Percentiles rank a stretch among this genome's conserved stretches.
Evolutionary conservation across 2,113 vertebrate species (phyloP).

Genomic region (Galbula dea): DNA sequence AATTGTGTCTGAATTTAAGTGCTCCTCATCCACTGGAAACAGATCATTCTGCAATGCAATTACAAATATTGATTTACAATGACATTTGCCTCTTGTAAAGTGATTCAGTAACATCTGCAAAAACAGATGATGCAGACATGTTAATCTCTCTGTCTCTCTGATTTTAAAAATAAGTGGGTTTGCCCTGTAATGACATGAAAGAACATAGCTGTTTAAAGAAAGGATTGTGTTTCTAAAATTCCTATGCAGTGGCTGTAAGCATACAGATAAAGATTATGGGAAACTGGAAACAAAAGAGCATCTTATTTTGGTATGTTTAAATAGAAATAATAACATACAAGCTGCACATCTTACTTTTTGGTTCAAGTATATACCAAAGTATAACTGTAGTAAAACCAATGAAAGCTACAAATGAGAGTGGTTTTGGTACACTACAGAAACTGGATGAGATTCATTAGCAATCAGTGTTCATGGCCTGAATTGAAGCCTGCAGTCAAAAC

Average conservation of each 20-base stretch:
- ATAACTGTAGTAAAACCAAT: neutral
- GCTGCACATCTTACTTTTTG: neutral
- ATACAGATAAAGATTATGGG: neutral
- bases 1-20: conserved; percentile 13
- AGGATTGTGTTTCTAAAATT: neutral
- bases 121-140: conserved; percentile 16
- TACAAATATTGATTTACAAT: conserved; percentile 47
- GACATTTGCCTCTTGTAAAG: neutral
- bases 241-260: neutral
- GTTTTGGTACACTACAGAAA: neutral
- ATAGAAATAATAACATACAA: neutral
- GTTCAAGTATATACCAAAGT: neutral
- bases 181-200: neutral
- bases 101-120: conserved; percentile 34
- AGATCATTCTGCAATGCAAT: conserved; percentile 33
- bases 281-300: neutral
- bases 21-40: neutral
- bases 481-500: neutral
- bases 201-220: conserved; percentile 6
- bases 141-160: conserved; percentile 22
- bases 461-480: neutral
- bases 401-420: neutral
- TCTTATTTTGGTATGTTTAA: neutral
- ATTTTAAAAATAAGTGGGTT: neutral
- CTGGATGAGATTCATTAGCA: neutral